phyloP scores from a whole-genome alignment of 2,113 vertebrate genomes.

The Crocuta crocuta region DNA sequence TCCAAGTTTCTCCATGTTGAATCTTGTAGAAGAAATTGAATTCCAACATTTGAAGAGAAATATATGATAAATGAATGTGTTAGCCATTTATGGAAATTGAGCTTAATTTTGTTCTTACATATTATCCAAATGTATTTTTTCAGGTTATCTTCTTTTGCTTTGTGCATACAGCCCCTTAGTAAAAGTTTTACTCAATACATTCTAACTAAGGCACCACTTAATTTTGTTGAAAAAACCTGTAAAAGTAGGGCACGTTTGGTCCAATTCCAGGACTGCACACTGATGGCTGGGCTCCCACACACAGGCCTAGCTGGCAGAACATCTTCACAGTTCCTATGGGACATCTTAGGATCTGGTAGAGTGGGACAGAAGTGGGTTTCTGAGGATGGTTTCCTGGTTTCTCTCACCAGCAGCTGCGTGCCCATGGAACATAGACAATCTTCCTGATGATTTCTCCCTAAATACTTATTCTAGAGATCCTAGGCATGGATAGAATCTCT shows the following conservation, averaged over 20 bases:
- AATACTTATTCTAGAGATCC: neutral
- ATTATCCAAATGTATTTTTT: neutral
- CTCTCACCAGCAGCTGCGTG: neutral
- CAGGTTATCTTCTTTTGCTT: neutral
- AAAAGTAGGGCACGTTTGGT: neutral
- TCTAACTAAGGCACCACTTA: neutral
- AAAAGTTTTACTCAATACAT: neutral
- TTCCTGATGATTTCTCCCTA: neutral
- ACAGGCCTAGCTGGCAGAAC: neutral
- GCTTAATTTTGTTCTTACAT: neutral
- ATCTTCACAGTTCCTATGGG: fast-evolving
- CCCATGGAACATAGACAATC: neutral
- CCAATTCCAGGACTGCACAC: fast-evolving
- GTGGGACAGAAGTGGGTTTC: neutral
- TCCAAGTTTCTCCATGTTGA: neutral
- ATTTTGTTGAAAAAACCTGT: neutral
- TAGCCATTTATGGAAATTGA: neutral
- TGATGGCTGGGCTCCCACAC: neutral
- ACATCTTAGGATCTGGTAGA: fast-evolving
- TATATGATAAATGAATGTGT: neutral
- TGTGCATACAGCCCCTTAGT: too few relatives aligned
- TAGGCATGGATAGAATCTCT: neutral
- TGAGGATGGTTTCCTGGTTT: neutral
- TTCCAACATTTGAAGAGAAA: neutral
- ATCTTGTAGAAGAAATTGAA: neutral